Evolutionary conservation across 2,797 vertebrate species (phyloP).

Genomic region (Neosilurus mollespiculum): DNA sequence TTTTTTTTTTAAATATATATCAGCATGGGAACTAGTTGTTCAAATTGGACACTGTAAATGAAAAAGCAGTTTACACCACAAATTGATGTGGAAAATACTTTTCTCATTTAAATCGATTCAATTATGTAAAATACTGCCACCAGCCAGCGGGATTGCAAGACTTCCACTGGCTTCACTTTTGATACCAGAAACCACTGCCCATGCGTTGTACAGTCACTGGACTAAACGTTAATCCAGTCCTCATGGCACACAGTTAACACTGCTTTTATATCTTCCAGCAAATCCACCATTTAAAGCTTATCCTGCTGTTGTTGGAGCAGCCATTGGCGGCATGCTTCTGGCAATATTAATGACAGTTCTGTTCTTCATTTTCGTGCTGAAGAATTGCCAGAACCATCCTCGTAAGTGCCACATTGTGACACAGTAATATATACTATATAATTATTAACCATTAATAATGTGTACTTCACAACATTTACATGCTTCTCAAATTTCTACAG

Average conservation of each 20-base stretch:
- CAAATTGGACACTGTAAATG: no score
- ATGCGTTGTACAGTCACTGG: no score
- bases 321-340: constrained; percentile 80
- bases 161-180: no score
- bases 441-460: not conserved
- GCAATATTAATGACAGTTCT: constrained; percentile 73
- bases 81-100: no score
- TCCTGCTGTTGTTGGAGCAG: constrained; percentile 83
- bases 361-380: constrained; percentile 77
- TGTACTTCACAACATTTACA: constrained; percentile 11
- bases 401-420: constrained; percentile 70
- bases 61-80: no score
- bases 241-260: not conserved
- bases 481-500: constrained; percentile 61
- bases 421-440: not conserved
- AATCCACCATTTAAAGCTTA: constrained; percentile 79
- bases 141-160: no score
- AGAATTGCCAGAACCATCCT: constrained; percentile 79
- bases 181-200: no score
- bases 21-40: no score
- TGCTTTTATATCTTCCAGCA: constrained; percentile 71
- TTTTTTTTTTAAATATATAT: no score
- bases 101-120: no score
- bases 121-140: no score
- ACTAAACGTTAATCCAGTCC: not conserved